These are phyloP conservation scores for Parapsyche elsis DNA, from an alignment of 1,140 invertebrate species.

Conservation along the genomic window DNA sequence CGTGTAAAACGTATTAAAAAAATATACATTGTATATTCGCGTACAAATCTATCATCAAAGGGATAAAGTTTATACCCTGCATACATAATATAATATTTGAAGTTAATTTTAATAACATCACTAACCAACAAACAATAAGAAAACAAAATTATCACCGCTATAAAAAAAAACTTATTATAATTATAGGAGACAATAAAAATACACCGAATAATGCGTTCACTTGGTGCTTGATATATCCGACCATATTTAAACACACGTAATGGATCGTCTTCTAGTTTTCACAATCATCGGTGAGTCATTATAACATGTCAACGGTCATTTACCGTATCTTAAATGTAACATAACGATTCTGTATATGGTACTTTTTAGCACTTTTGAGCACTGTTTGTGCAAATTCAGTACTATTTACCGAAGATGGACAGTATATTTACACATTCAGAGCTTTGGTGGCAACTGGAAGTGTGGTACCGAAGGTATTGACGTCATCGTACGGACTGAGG, in stretches of 20 bases:
- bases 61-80: no score
- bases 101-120: no score
- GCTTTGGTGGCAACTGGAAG: neutral
- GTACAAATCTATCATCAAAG: no score
- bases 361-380: neutral
- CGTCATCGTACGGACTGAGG: conserved; percentile 20
- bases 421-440: conserved; percentile 33
- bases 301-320: neutral
- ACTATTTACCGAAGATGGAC: conserved; percentile 27
- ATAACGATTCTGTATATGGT: neutral
- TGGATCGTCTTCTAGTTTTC: neutral
- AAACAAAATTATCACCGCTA: no score
- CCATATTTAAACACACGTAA: neutral
- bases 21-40: no score
- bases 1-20: neutral
- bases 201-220: neutral
- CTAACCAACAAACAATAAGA: no score
- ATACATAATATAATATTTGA: no score
- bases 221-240: neutral
- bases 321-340: neutral
- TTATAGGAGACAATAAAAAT: neutral
- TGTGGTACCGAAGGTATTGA: conserved; percentile 22
- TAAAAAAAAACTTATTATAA: neutral
- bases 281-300: neutral
- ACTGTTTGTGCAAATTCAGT: neutral